Base-by-base conservation (phyloP, 2,113 vertebrate species). In the Nesoenas mayeri region DNA sequence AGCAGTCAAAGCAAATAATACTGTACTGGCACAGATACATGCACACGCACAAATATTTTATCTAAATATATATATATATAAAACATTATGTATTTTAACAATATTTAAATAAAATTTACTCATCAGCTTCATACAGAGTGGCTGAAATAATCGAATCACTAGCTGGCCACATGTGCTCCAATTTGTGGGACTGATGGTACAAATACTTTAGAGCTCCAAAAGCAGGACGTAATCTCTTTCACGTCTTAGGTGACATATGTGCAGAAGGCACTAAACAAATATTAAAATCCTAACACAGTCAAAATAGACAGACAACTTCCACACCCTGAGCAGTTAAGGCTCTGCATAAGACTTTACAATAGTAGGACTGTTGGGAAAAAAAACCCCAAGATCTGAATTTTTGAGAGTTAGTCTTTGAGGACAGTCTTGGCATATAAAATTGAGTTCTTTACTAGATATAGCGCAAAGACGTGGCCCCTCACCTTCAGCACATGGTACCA, bases 401-500 rank as follows among this genome's bases (percentile, higher is more conserved):
- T 10, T 7, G 44, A 60, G 74, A 11, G 48, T 47, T 47, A 47
- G n/a, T 40, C 54, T 51, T 75, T 70, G 26, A 21, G 22, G 34
- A 29, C 8, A 15, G 32, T 12, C 11, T 79, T 42, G 22, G 42
- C 25, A 40, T 32, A 7, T 70, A 44, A 67, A 62, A 40, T 3
- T 5, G 20, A 40, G 40, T 47, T 53, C 1, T 1, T 28, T 47
- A 7, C 19, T 2, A 53, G 77, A n/a, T 11, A 7, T 14, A 12
- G 13, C 3, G 1, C 10, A 5, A 18, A 32, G n/a, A 9, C 2
- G 32, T 11, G 50, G 22, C 5, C 10, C 58, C 98, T 96, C 83
- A 99, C 99, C 98, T 99, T 99, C 48, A 99, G 98, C 66, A 99
- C 98, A 4, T 99, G 99, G 97, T 99, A 99, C 99, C 99, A 99